Conservation (phyloP, 2,113 vertebrate genomes). For the Cercopithecus mona region DNA sequence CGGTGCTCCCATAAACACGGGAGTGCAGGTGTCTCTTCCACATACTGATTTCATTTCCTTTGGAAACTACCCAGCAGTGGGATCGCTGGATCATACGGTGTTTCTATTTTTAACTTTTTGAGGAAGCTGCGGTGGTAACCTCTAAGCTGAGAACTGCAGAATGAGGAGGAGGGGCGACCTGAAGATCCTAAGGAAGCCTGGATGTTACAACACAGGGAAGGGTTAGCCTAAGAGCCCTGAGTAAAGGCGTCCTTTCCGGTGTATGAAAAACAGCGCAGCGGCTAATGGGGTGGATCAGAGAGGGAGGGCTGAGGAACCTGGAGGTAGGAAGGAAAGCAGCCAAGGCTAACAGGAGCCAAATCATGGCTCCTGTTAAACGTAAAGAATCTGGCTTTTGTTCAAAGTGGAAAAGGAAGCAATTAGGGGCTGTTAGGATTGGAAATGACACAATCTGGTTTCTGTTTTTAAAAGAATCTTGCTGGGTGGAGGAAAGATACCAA, state of each 20-base stretch:
- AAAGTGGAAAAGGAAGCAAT: slow-evolving; percentile 2
- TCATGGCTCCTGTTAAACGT: too few species aligned
- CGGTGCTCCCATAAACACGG: background rate
- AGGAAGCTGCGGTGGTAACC: background rate
- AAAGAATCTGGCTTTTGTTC: slow-evolving; percentile 2
- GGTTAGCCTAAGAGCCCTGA: background rate
- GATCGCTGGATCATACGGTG: background rate
- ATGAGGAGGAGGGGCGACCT: background rate
- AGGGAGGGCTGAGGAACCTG: fast-evolving
- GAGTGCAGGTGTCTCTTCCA: background rate
- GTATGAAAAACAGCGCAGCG: fast-evolving
- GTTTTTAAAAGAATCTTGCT: background rate
- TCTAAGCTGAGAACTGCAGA: background rate
- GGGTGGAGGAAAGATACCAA: background rate
- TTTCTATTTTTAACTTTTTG: slow-evolving; percentile 16
- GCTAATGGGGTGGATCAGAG: fast-evolving
- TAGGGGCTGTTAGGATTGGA: background rate
- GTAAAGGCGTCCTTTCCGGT: fast-evolving
- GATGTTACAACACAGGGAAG: background rate
- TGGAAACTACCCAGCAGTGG: background rate
- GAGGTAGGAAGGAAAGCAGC: fast-evolving
- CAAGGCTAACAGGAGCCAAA: background rate
- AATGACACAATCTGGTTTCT: background rate
- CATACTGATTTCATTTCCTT: background rate
- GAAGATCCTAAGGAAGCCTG: background rate